These are phyloP conservation scores for Apeltes quadracus DNA, from an alignment of 2,113 vertebrate species.

Conservation along the genomic window DNA sequence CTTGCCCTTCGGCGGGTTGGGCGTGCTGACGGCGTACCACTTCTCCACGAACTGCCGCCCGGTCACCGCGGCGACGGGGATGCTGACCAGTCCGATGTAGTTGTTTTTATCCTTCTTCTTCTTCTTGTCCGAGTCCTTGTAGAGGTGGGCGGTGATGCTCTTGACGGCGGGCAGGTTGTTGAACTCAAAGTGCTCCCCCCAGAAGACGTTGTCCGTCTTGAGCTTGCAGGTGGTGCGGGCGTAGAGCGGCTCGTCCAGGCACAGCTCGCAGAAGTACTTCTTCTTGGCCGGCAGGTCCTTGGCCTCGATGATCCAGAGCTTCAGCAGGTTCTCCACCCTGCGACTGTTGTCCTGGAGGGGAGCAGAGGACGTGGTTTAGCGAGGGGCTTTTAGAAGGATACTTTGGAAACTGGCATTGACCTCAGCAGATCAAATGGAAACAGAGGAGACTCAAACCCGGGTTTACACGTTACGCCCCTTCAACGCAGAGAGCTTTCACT, in stretches of 20 bases:
- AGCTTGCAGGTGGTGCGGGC: constrained; percentile 98
- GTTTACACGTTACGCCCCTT: not conserved
- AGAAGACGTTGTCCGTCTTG: constrained; percentile 98
- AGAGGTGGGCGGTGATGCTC: constrained; percentile 92
- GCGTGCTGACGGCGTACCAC: constrained; percentile 92
- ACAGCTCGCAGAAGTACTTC: constrained; percentile 97
- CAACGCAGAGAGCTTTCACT: constrained; percentile 9
- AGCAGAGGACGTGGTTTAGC: constrained; percentile 1
- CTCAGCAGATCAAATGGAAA: not conserved
- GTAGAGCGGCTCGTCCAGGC: constrained; percentile 94
- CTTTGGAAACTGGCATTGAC: not conserved
- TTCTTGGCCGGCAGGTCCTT: constrained; percentile 98
- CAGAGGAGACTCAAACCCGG: not conserved
- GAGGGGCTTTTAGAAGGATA: not conserved
- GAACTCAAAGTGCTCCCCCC: constrained; percentile 99
- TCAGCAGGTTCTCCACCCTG: constrained; percentile 93
- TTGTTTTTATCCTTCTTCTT: constrained; percentile 99
- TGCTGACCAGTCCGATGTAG: constrained; percentile 92
- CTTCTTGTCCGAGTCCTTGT: constrained; percentile 98
- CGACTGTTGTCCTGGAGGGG: constrained; percentile 93
- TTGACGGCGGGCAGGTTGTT: constrained; percentile 92
- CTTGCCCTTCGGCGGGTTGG: constrained; percentile 92
- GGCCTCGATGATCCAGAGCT: constrained; percentile 97
- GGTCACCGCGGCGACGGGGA: constrained; percentile 86
- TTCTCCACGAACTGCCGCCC: constrained; percentile 97